Base-by-base conservation (phyloP, 2,797 vertebrate genomes). In the Pygocentrus nattereri region DNA sequence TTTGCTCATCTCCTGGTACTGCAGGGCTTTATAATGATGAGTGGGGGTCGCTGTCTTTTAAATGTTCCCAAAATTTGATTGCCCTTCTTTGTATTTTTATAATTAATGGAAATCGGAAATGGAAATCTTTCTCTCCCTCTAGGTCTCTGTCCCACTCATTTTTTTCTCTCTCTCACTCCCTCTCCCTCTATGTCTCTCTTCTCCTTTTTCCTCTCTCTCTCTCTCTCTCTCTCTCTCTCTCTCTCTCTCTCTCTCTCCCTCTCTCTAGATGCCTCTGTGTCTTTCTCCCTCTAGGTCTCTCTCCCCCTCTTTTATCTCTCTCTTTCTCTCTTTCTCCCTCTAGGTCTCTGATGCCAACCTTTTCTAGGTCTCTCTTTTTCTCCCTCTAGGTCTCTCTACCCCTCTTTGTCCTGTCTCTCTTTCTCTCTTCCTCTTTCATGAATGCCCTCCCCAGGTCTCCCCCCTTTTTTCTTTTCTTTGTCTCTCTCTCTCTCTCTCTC, bases 381-480 rank as follows among this genome's bases (percentile, higher is more conserved):
- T 47, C 59, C 15, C 3, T 13, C 52, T 16, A 8, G 3, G 8
- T 16, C 2, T 58, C 6, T 12, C 23, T 23, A 0, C 5, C 18
- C 5, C 52, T 54, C 13, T 54, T 16, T 44, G 5, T 30, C 31
- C 0, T 11, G 34, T 34, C 34, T 47, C 23, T 58, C 64, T 50
- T 21, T 56, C n/a, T 85, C 82, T 85, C 86, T 88, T 80, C 38
- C 71, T 44, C 52, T 54, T 34, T 34, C 34, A 34, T 6, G 2
- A 6, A 2, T 34, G 2, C 6, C 6, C 34, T 34, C 34, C 34
- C 34, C 34, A 6, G 2, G 2, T 34, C 8, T 15, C 44, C 2
- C 1, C 1, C 13, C 8, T 44, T 18, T 11, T 15, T 34, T n/a
- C 31, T 13, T 34, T 30, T 12, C 21, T 69, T 23, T 79, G n/a